phyloP scores from a whole-genome alignment of 2,113 vertebrate species.

The Burhinus bistriatus region DNA sequence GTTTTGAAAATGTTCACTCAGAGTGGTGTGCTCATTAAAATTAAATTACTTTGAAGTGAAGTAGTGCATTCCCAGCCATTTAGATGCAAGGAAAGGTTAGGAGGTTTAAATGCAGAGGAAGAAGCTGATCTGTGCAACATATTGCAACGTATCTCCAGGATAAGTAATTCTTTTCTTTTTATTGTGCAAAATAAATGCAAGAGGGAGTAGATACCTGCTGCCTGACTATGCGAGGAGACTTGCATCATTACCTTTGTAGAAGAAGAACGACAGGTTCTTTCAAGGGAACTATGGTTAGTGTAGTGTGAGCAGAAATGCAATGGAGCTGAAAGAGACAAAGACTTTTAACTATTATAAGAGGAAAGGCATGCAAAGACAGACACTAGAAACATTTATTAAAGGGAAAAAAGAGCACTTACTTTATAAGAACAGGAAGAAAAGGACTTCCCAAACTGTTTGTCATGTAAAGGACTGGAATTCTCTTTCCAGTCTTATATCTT shows the following conservation, averaged over 20 bases:
- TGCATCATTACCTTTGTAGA: neutral
- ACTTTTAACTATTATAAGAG: neutral
- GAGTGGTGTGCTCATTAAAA: conserved; percentile 19
- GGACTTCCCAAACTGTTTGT: neutral
- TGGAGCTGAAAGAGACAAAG: neutral
- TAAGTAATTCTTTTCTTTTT: neutral
- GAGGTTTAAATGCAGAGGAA: neutral
- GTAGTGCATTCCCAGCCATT: neutral
- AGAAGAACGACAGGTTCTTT: neutral
- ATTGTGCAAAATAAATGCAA: neutral
- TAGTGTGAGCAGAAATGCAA: neutral
- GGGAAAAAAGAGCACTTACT: neutral
- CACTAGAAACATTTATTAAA: neutral
- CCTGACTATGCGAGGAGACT: neutral
- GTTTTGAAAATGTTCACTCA: neutral
- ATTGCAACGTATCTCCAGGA: neutral
- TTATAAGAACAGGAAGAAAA: neutral
- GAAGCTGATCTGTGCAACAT: neutral
- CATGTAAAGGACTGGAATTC: neutral
- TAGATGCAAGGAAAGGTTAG: neutral
- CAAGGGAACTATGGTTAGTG: neutral
- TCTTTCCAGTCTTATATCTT: neutral
- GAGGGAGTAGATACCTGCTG: neutral
- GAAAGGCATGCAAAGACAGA: neutral
- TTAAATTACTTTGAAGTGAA: conserved; percentile 35